Evolutionary conservation across 2,113 vertebrate genomes (phyloP).

Genomic region (Hydrolagus affinis): DNA sequence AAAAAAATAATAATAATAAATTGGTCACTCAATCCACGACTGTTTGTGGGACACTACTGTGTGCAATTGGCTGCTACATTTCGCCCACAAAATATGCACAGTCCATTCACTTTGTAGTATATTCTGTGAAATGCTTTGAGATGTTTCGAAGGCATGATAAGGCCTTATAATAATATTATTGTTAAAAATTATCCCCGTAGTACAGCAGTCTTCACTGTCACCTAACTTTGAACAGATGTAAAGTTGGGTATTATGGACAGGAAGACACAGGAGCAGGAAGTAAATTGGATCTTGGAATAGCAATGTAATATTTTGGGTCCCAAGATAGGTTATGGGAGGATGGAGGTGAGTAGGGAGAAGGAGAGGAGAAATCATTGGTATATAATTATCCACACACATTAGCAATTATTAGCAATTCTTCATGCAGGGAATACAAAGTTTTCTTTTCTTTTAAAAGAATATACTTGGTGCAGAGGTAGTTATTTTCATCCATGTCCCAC

Average conservation of each 20-base stretch:
- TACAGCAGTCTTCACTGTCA: neutral
- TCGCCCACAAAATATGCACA: too few relatives aligned
- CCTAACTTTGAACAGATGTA: neutral
- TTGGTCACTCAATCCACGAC: too few relatives aligned
- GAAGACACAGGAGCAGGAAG: neutral
- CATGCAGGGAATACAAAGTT: neutral
- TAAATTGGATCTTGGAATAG: neutral
- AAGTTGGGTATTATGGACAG: neutral
- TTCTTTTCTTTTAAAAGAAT: neutral
- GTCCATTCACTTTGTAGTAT: too few relatives aligned
- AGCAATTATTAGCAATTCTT: constrained; percentile 9
- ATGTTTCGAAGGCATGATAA: too few relatives aligned
- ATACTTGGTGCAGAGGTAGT: neutral
- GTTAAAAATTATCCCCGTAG: neutral
- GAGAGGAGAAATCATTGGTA: neutral
- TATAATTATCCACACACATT: neutral
- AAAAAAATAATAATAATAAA: too few relatives aligned
- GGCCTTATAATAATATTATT: too few relatives aligned
- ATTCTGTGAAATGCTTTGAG: too few relatives aligned
- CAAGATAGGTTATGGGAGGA: neutral
- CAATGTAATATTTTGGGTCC: neutral
- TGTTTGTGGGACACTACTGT: too few relatives aligned
- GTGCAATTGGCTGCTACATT: too few relatives aligned
- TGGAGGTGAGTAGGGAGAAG: too few relatives aligned
- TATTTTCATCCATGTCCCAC: constrained; percentile 3